A percentile compares a stretch with the other conserved stretches of the same genome.
Evolutionary conservation across 2,888 invertebrate species (phyloP).

Genomic region (Lasius platythorax): DNA sequence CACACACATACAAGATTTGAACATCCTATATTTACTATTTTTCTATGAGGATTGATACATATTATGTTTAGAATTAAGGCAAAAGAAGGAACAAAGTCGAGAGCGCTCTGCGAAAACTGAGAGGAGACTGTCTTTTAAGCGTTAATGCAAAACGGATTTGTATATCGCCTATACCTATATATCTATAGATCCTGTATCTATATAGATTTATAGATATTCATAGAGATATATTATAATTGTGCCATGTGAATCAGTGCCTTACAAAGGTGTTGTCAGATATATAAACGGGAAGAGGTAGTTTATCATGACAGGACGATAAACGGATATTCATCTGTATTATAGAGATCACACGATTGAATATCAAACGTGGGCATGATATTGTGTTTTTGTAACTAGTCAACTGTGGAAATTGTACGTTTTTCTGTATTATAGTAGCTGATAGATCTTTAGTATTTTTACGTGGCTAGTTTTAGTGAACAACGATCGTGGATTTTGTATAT

Average conservation of each 20-base stretch:
- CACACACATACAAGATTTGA: background rate
- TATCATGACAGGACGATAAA: background rate
- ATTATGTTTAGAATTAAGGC: background rate
- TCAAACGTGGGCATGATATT: conserved; percentile 71
- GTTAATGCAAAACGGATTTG: background rate
- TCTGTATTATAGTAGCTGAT: conserved; percentile 72
- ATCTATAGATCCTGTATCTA: background rate
- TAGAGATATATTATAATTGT: conserved; percentile 51
- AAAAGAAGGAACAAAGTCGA: background rate
- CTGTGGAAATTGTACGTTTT: conserved; percentile 70
- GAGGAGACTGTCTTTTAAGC: background rate
- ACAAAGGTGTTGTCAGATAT: background rate
- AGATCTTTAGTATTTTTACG: conserved; percentile 67
- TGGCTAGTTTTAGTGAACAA: conserved; percentile 43
- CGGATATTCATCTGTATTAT: background rate
- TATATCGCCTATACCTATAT: conserved; percentile 13
- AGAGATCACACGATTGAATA: conserved; percentile 25
- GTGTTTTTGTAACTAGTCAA: conserved; percentile 84
- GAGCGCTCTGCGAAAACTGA: background rate
- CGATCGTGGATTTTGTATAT: conserved; percentile 43
- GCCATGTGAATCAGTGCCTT: conserved; percentile 64
- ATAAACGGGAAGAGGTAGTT: background rate
- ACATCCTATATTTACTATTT: background rate
- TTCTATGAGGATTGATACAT: background rate
- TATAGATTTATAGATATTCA: conserved; percentile 8